Percentiles rank a stretch among this genome's conserved stretches.
Conservation (phyloP, 2,797 vertebrate genomes). For the Philypnodon macrostomus region DNA sequence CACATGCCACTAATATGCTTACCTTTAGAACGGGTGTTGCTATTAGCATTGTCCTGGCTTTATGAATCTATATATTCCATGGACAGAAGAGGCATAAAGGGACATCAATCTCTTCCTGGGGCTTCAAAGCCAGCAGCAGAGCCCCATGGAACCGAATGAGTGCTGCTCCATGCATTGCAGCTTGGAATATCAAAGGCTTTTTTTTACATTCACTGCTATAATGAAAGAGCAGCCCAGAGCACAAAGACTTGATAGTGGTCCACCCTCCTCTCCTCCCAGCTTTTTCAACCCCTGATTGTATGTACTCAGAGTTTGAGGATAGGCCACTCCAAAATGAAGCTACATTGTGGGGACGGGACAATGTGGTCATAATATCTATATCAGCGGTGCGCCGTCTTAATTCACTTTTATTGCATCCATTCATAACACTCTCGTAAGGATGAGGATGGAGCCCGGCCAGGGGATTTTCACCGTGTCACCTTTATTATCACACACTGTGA, state of each 20-base stretch:
- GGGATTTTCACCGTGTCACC: constrained; percentile 73
- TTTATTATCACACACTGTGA: constrained; percentile 72
- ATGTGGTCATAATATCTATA: constrained; percentile 73
- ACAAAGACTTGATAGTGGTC: constrained; percentile 57
- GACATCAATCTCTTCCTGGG: constrained; percentile 71
- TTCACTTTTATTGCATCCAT: constrained; percentile 76
- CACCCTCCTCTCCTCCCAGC: constrained; percentile 63
- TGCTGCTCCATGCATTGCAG: constrained; percentile 53
- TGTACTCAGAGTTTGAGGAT: constrained; percentile 55
- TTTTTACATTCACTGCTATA: constrained; percentile 66
- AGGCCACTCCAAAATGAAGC: constrained; percentile 54
- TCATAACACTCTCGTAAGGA: constrained; percentile 76
- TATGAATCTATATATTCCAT: constrained; percentile 70
- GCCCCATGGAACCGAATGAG: constrained; percentile 51
- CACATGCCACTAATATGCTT: constrained; percentile 55
- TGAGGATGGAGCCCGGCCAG: constrained; percentile 71
- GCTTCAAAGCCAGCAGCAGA: constrained; percentile 64
- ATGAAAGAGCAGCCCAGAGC: constrained; percentile 73
- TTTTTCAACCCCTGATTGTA: constrained; percentile 57
- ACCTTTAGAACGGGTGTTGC: constrained; percentile 51
- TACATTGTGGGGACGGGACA: constrained; percentile 62
- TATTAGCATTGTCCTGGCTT: constrained; percentile 64
- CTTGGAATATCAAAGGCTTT: constrained; percentile 64
- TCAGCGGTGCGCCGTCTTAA: constrained; percentile 71
- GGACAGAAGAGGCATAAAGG: constrained; percentile 65